These are phyloP conservation scores for Arrhopalites spinosus DNA, from an alignment of 2,888 invertebrate genomes.

Conservation along the genomic window DNA sequence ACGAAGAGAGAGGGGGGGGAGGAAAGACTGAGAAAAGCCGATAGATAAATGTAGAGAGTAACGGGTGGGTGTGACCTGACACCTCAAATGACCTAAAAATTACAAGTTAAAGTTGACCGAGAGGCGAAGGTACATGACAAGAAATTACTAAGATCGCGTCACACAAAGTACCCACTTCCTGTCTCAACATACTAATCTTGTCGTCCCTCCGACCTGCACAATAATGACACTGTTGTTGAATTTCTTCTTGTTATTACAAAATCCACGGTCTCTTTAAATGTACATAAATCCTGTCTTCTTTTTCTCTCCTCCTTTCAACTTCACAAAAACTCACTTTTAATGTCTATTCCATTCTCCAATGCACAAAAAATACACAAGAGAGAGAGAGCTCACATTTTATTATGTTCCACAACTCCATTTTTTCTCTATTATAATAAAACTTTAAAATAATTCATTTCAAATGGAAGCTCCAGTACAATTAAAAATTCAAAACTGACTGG, in stretches of 20 bases:
- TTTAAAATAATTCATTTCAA: too few species aligned
- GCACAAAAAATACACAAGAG: neutral
- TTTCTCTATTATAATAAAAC: too few species aligned
- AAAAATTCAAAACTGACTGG: too few species aligned
- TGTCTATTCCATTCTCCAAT: neutral
- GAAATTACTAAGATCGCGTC: slow-evolving; percentile 51
- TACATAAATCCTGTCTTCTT: too few species aligned
- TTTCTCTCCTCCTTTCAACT: too few species aligned
- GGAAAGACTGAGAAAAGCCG: neutral
- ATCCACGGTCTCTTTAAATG: too few species aligned
- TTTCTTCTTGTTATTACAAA: too few species aligned
- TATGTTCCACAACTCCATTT: too few species aligned
- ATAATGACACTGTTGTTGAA: too few species aligned
- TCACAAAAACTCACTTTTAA: neutral
- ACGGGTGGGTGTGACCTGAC: slow-evolving; percentile 54
- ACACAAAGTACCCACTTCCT: slow-evolving; percentile 55
- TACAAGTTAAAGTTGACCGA: slow-evolving; percentile 45
- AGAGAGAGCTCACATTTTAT: neutral
- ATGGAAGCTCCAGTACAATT: too few species aligned
- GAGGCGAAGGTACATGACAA: slow-evolving; percentile 30
- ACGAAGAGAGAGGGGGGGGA: neutral
- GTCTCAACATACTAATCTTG: slow-evolving; percentile 51
- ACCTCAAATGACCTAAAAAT: slow-evolving; percentile 56
- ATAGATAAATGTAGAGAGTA: slow-evolving; percentile 5
- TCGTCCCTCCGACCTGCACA: slow-evolving; percentile 1